These are phyloP conservation scores for Natator depressus DNA, from an alignment of 2,113 vertebrate species.

Conservation along the genomic window DNA sequence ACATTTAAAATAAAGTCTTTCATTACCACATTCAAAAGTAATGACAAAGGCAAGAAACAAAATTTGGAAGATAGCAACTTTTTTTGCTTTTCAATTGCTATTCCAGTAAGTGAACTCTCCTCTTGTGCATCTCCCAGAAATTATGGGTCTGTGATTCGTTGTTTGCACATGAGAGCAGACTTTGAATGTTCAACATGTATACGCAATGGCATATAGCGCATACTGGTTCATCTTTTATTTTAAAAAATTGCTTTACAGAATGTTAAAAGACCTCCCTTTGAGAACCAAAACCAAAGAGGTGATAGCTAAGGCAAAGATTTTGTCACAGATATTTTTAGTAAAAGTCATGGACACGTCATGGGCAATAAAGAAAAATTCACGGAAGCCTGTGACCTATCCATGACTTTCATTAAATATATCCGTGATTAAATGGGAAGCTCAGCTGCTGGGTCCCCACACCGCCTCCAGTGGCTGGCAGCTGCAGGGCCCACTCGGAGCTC, in stretches of 20 bases:
- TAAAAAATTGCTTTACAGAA: not conserved
- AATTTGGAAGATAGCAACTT: slow-evolving; percentile 13
- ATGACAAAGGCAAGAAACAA: slow-evolving; percentile 33
- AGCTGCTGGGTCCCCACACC: too few species aligned
- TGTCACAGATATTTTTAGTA: too few species aligned
- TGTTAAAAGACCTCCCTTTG: not conserved
- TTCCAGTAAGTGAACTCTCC: not conserved
- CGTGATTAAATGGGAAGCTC: too few species aligned
- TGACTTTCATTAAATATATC: too few species aligned
- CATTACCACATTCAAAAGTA: slow-evolving; percentile 47
- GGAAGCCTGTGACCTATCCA: too few species aligned
- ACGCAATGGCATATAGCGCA: not conserved
- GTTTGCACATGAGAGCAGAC: not conserved
- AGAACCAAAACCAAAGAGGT: not conserved
- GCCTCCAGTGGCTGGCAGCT: too few species aligned
- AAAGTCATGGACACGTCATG: too few species aligned
- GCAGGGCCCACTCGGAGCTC: too few species aligned
- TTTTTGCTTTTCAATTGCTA: not conserved
- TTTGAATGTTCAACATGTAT: fast-evolving
- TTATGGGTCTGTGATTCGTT: not conserved
- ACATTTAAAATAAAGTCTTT: not conserved
- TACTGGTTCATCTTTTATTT: not conserved
- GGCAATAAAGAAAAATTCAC: too few species aligned
- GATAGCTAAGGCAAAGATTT: fast-evolving
- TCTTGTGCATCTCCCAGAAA: not conserved